phyloP scores from a whole-genome alignment of 2,113 vertebrate species.

The Sphyrna mokarran region DNA sequence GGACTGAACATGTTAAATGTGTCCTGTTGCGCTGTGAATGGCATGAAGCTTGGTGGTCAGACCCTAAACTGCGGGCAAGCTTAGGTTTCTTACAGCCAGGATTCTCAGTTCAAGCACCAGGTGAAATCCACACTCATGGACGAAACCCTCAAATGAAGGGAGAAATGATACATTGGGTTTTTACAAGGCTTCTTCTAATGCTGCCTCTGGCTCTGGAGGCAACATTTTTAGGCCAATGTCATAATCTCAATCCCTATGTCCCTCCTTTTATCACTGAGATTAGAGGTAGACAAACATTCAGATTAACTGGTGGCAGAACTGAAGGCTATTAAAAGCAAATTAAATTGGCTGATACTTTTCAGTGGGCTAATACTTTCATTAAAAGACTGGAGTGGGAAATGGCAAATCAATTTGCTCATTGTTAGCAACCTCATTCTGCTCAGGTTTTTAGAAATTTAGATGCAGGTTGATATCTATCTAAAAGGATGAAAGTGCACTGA shows the following conservation, averaged over 20 bases:
- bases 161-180: background rate
- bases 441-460: background rate
- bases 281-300: background rate
- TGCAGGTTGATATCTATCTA: background rate
- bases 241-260: background rate
- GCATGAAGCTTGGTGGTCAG: background rate
- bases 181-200: background rate
- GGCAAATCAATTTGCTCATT: background rate
- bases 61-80: background rate
- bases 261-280: background rate
- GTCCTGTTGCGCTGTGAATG: background rate
- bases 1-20: too few species aligned
- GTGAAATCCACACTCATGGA: background rate
- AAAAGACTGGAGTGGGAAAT: background rate
- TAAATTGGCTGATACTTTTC: background rate
- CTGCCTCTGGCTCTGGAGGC: background rate
- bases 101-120: background rate
- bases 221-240: background rate
- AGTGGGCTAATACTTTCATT: background rate
- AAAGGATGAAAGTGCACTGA: background rate
- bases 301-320: background rate
- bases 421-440: background rate
- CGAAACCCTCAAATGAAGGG: too few species aligned
- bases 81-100: background rate
- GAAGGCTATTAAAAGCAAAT: background rate